Evolutionary conservation across 2,888 invertebrate genomes (phyloP).

Genomic region (Rotaria magnacalcarata): DNA sequence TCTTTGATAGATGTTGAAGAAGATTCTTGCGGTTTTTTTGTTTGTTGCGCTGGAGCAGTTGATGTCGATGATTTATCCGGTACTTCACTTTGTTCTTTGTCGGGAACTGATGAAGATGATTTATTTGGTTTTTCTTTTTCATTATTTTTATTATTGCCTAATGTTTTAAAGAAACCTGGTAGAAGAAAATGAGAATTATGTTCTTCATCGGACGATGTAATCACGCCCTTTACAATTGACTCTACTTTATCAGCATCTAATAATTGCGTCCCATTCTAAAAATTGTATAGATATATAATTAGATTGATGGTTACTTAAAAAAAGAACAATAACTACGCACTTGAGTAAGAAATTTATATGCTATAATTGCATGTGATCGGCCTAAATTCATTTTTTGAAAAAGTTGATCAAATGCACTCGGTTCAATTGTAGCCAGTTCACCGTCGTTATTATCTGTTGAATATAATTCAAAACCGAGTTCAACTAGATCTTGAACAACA

Average conservation of each 20-base stretch:
- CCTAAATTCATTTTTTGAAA: constrained; percentile 12
- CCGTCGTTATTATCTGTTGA: not conserved
- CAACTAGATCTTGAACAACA: not conserved
- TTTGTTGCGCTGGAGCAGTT: not conserved
- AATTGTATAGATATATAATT: not conserved
- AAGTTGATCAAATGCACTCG: not conserved
- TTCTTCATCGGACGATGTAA: constrained; percentile 27
- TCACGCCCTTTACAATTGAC: not conserved
- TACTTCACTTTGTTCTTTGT: not conserved
- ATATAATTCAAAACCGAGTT: constrained; percentile 13
- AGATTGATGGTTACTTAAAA: not conserved
- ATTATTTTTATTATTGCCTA: not conserved
- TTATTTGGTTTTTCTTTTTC: not conserved
- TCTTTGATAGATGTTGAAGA: not conserved
- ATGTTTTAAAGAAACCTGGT: constrained; percentile 16
- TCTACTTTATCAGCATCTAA: not conserved
- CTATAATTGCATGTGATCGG: not conserved
- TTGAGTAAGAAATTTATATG: not conserved
- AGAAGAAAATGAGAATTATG: constrained; percentile 17
- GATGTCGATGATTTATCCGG: not conserved
- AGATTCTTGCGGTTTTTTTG: not conserved
- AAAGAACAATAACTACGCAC: not conserved
- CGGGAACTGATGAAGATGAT: not conserved
- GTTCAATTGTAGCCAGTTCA: not conserved
- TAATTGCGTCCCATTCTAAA: constrained; percentile 6